These are phyloP conservation scores for Rhea pennata DNA, from an alignment of 2,113 vertebrate genomes.

Conservation along the genomic window DNA sequence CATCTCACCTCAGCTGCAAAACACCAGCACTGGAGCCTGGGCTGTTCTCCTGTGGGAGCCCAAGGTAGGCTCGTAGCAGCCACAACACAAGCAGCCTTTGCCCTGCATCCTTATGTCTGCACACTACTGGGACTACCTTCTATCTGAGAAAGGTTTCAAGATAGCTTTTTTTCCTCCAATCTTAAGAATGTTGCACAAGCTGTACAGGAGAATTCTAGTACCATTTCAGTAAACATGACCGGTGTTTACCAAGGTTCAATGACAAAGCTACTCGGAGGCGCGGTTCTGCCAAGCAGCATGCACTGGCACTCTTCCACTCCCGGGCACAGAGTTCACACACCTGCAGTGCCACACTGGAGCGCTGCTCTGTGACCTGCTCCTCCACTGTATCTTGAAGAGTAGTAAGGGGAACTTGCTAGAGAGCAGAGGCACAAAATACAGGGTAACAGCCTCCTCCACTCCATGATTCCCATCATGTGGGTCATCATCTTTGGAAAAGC, in stretches of 20 bases:
- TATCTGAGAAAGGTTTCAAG: no score
- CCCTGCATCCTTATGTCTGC: no score
- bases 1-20: background rate
- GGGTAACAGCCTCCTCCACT: no score
- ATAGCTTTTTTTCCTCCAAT: no score
- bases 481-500: fast-evolving
- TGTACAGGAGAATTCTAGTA: background rate
- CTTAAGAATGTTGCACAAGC: fast-evolving
- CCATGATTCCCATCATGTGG: fast-evolving
- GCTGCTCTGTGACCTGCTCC: background rate
- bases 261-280: background rate
- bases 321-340: background rate
- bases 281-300: background rate
- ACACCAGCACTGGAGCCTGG: background rate
- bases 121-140: no score
- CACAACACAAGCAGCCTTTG: no score
- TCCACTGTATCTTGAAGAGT: no score
- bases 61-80: no score
- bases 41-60: no score
- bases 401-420: no score
- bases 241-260: background rate
- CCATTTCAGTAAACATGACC: background rate
- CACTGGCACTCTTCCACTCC: fast-evolving
- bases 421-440: fast-evolving
- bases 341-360: fast-evolving